Evolutionary conservation across 2,888 invertebrate genomes (phyloP), one percentile per base, ranked within the genome.

Genomic region (Synergus umbraculus): DNA sequence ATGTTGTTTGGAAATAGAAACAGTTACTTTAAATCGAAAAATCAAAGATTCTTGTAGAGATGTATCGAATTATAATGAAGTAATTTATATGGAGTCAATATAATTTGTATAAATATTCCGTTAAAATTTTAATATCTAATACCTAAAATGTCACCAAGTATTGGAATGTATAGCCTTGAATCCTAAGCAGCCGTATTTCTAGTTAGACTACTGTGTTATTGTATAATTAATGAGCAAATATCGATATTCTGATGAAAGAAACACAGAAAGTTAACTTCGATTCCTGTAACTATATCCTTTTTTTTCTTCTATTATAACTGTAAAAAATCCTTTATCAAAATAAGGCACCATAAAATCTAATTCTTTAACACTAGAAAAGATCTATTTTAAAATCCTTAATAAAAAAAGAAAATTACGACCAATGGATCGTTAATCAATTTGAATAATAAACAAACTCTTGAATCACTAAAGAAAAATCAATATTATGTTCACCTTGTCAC

Each of bases 121-220:
- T n/a, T 46, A 10, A 22, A 67, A 46, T 46, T 46, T 22, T 44
- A 41, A 66, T 66, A 66, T 67, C 9, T 22, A 41, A 66, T 66
- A 66, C 44, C 9, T 22, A 46, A 46, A 46, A 22, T 67, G 43
- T 67, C 67, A 22, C 13, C 15, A 67, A 67, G 46, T 67, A 67
- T 67, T 67, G 46, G 22, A 46, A 29, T 46, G n/a, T 67, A 46
- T 13, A 29, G 29, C 67, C 67, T 46, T 67, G 46, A 67, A 22
- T 67, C 18, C 13, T 18, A 67, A 69, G 22, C 46, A 29, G 29
- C 22, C 13, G 29, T 29, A 22, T n/a, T 15, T 66, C 9, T 66
- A 43, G 65, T 41, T 43, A 10, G 43, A 8, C 29, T 29, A 29
- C 29, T 29, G 15, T 69, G 5, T 49, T 13, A 49, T 69, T 44